Conservation (phyloP, 2,888 invertebrate species). For the Auanema sp. region DNA sequence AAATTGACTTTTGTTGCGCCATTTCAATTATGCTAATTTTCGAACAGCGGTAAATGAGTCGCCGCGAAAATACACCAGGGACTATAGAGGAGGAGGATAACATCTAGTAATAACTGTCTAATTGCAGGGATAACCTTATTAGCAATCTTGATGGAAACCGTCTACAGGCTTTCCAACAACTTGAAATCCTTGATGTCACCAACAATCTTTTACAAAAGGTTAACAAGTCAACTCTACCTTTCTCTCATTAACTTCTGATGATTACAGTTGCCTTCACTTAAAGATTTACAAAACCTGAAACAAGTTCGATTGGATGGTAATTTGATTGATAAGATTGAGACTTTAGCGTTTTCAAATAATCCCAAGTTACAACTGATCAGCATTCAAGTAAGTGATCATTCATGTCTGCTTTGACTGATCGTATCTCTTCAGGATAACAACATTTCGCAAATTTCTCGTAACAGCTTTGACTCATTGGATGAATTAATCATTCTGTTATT, state of each 20-base stretch:
- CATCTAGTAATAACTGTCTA: background rate
- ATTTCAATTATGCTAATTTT: conserved; percentile 3
- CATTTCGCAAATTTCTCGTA: conserved; percentile 55
- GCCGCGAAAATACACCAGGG: background rate
- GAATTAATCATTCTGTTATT: conserved; percentile 77
- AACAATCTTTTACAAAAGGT: conserved; percentile 78
- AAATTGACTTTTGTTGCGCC: background rate
- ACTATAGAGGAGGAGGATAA: background rate
- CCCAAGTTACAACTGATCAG: conserved; percentile 74
- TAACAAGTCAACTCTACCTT: too few species aligned
- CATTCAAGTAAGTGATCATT: conserved; percentile 68
- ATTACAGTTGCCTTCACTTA: conserved; percentile 71
- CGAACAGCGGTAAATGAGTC: background rate
- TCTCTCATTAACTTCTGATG: conserved; percentile 2
- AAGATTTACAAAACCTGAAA: conserved; percentile 76
- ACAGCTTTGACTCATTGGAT: conserved; percentile 67
- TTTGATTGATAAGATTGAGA: conserved; percentile 75
- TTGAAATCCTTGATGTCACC: conserved; percentile 77
- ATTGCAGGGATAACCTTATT: conserved; percentile 74
- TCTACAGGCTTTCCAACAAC: conserved; percentile 78
- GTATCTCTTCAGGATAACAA: conserved; percentile 42
- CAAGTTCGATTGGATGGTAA: conserved; percentile 71
- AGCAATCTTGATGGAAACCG: conserved; percentile 79
- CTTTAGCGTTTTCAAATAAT: conserved; percentile 80
- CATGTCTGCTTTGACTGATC: background rate